Percentiles rank a stretch among this genome's conserved stretches.
These are phyloP conservation scores for Phycodurus eques DNA, from an alignment of 2,113 vertebrate species.

Conservation along the genomic window DNA sequence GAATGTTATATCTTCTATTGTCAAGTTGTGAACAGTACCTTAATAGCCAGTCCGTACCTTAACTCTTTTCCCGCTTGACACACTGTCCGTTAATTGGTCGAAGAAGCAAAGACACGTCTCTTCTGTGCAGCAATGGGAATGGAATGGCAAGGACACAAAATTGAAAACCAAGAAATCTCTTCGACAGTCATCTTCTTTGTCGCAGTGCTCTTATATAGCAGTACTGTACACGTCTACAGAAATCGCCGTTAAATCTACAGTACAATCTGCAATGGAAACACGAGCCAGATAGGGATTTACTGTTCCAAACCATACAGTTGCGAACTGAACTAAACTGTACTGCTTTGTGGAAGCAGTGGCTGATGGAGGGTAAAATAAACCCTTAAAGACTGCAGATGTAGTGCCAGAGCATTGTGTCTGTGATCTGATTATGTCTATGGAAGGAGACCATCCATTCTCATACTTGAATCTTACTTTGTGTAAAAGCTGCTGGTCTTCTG, in stretches of 20 bases:
- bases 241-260: background rate
- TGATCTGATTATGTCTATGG: slow-evolving; percentile 17
- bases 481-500: slow-evolving; percentile 53
- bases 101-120: background rate
- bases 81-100: background rate
- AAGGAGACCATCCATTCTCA: slow-evolving; percentile 31
- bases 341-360: background rate
- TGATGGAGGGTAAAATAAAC: slow-evolving; percentile 14
- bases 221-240: background rate
- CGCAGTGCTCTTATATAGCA: background rate
- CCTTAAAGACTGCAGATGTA: slow-evolving; percentile 3
- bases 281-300: background rate
- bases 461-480: slow-evolving; percentile 64
- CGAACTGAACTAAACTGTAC: background rate
- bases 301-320: background rate
- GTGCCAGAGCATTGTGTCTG: slow-evolving; percentile 33
- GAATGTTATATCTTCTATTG: background rate
- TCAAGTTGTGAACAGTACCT: background rate
- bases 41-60: background rate
- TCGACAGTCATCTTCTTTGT: background rate
- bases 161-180: background rate
- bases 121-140: background rate
- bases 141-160: background rate
- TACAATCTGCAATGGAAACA: background rate
- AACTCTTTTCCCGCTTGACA: background rate